Base-by-base conservation (phyloP, 2,113 vertebrate species). In the Meles meles region DNA sequence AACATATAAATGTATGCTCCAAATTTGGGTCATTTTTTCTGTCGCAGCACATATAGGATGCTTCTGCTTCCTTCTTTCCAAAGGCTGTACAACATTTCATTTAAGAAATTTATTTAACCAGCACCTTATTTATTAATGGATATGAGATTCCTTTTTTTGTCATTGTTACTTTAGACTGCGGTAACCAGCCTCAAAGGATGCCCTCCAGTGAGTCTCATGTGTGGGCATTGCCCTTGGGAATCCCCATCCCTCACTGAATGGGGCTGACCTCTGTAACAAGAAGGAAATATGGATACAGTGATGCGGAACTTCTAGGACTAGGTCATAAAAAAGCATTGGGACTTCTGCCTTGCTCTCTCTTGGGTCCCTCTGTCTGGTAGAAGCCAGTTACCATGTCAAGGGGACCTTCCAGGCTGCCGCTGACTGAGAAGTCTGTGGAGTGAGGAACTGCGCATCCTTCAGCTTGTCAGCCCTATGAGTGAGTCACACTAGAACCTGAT, bases 1-100 rank as follows among this genome's bases (percentile, higher is more conserved):
- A 80, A 65, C n/a, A 39, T 61, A 55, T 17, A 88, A 67, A 93
- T 63, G 71, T n/a, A 5, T 49, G 49, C 13, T 71, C 85, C 31
- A 76, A 6, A 63, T 88, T 71, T 7, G 27, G 74, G 47, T 18
- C n/a, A 67, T 88, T 95, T 92, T 89, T 77, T 34, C 34, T 42
- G 59, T 23, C 52, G 37, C 34, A 90, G n/a, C 12, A 63, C 4
- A 39, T 49, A 42, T 9, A 85, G 6, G 25, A n/a, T 63, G 17
- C 44, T 95, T 52, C 59, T 63, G 17, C 44, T 93, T 74, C 49
- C n/a, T 96, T 84, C 69, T 95, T 93, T 85, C 65, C 34, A 83
- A 37, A 72, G 9, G 44, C 15, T 89, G 6, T 85, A 34, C 57
- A 61, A 71, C 52, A 95, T 72, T 92, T 86, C 14, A 49, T 44